phyloP scores from a whole-genome alignment of 2,888 invertebrate species.

The Acholoe squamosa region DNA sequence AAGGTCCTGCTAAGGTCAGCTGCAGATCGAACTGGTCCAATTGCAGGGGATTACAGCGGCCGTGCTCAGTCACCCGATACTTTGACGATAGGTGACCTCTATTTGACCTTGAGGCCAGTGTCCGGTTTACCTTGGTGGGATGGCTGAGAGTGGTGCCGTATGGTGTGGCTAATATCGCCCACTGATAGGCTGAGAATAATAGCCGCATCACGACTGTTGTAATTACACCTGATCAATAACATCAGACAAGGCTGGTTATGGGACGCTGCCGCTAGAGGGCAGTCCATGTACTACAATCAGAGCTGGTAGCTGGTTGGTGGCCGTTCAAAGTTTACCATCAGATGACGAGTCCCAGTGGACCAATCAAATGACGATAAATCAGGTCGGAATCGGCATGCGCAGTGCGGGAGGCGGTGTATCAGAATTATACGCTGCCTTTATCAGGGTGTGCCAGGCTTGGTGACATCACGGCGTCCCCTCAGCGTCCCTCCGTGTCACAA shows the following conservation, averaged over 20 bases:
- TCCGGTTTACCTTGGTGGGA: not conserved
- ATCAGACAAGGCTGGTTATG: not conserved
- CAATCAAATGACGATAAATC: constrained; percentile 60
- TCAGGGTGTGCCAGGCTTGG: constrained; percentile 35
- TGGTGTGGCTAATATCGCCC: constrained; percentile 26
- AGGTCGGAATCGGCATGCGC: constrained; percentile 40
- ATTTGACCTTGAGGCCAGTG: constrained; percentile 35
- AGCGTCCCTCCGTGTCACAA: not conserved
- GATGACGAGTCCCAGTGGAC: constrained; percentile 52
- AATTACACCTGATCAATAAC: constrained; percentile 55
- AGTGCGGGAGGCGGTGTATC: constrained; percentile 41
- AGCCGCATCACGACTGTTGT: constrained; percentile 50
- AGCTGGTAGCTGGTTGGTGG: not conserved
- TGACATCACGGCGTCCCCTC: constrained; percentile 14
- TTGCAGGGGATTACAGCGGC: constrained; percentile 24
- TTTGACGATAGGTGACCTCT: constrained; percentile 41
- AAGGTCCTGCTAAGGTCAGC: constrained; percentile 36
- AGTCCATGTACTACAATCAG: constrained; percentile 35
- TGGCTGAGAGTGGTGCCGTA: not conserved
- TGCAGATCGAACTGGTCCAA: constrained; percentile 41
- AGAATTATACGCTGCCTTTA: constrained; percentile 55
- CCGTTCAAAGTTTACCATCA: constrained; percentile 32
- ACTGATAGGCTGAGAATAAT: constrained; percentile 37
- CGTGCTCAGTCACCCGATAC: constrained; percentile 50
- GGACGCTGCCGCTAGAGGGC: not conserved